Evolutionary conservation across 2,888 invertebrate species (phyloP), one percentile per base, ranked within the genome.

Genomic region (Hirtodrosophila trivittata): DNA sequence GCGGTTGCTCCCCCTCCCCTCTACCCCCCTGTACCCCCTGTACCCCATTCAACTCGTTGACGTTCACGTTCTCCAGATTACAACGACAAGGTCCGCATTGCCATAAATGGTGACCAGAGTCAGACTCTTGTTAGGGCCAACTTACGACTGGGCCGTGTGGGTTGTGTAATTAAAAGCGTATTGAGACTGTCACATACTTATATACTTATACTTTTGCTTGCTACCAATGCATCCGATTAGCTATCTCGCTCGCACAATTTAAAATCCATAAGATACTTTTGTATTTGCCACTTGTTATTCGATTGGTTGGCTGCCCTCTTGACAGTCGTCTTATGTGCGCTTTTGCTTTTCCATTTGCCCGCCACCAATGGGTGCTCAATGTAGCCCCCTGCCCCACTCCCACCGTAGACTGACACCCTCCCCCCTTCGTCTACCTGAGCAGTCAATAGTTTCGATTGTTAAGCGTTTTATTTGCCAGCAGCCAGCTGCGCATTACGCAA

Each of bases 401-500:
- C 32, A 1, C 12, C 4, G 28, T 28, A 7, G 6, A 25, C 25
- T 25, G 25, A 6, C 25, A 4, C 1, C 1, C n/a, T n/a, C n/a
- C n/a, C n/a, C 26, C 1, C 3, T 6, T 8, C 18, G 3, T 21
- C 18, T 21, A 21, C 14, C 35, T 8, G 39, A 9, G 37, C 8
- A 4, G 0, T 5, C 26, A 12, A 16, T 18, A 12, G 10, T 10
- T 46, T 45, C 26, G 28, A 47, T 37, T 71, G 56, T 65, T 43
- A 59, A 62, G 49, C 62, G 52, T 67, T 75, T 71, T 43, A 54
- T 57, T 58, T 50, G 62, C 59, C 57, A 39, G 39, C 57, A 63
- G 75, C 54, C 81, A 65, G 86, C 83, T 82, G 86, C 66, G 86
- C 78, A 82, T 77, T 77, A 86, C 78, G 78, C 78, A 86, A 86